Evolutionary conservation across 2,113 vertebrate genomes (phyloP).

Genomic region (Mormyrus iriodes): DNA sequence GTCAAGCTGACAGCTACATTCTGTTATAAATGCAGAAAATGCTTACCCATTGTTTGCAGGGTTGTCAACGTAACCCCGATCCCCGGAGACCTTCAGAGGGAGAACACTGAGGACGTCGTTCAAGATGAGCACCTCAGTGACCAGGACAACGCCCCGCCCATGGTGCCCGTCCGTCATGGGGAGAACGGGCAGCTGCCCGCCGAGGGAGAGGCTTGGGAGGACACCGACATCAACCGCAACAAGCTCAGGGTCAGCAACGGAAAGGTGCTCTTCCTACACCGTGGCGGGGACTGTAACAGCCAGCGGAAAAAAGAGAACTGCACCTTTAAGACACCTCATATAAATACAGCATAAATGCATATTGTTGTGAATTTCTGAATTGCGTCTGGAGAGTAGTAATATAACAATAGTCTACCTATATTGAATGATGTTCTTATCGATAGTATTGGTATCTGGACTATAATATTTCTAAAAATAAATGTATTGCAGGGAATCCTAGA

Average conservation of each 20-base stretch:
- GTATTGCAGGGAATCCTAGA: background rate
- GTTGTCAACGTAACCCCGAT: constrained; percentile 82
- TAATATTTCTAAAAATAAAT: background rate
- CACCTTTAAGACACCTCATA: background rate
- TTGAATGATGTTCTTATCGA: background rate
- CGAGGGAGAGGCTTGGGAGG: constrained; percentile 85
- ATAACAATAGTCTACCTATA: background rate
- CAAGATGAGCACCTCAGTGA: constrained; percentile 95
- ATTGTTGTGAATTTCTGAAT: background rate
- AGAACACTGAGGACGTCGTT: constrained; percentile 93
- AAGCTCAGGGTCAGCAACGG: constrained; percentile 95
- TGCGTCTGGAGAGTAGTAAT: background rate
- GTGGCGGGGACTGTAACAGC: background rate
- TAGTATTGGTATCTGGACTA: background rate
- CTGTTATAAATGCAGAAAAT: background rate
- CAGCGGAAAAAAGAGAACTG: background rate
- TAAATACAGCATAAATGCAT: background rate
- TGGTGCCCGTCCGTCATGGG: constrained; percentile 60
- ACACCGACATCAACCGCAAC: constrained; percentile 96
- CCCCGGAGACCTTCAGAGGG: constrained; percentile 83
- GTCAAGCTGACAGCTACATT: background rate
- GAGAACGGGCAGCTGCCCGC: constrained; percentile 61
- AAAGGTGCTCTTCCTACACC: constrained; percentile 71
- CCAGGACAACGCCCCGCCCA: constrained; percentile 90
- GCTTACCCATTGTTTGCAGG: constrained; percentile 43